phyloP scores from a whole-genome alignment of 2,113 vertebrate species.

The Lampris megalopsis region DNA sequence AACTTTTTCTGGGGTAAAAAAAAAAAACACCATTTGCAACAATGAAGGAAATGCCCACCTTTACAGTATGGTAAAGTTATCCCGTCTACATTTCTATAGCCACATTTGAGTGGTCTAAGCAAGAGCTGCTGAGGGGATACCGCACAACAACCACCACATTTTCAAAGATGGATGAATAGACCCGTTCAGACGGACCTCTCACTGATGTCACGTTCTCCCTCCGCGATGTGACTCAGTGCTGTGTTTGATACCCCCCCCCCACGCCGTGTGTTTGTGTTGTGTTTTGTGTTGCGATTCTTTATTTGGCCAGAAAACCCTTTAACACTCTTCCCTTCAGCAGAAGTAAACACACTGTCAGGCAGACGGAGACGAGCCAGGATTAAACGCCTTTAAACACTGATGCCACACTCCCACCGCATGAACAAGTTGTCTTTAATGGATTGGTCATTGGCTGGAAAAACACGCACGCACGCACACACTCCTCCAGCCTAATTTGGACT shows the following conservation, averaged over 20 bases:
- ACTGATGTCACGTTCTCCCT: not conserved
- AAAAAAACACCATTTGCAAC: no score
- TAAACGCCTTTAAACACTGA: constrained; percentile 17
- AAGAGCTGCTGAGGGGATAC: no score
- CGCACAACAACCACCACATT: no score
- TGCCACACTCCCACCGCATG: constrained; percentile 1
- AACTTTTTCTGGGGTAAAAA: no score
- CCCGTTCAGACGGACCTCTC: no score
- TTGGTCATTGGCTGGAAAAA: constrained; percentile 16
- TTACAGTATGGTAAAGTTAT: no score
- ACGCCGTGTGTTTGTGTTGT: not conserved
- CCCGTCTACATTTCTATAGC: no score
- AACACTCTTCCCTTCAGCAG: not conserved
- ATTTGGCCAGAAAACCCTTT: constrained; percentile 6
- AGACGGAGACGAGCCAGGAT: not conserved
- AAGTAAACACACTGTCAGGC: constrained; percentile 25
- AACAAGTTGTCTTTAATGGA: constrained; percentile 8
- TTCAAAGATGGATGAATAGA: no score
- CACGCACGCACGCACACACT: constrained; percentile 8
- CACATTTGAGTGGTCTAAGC: no score
- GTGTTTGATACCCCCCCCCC: constrained; percentile 1
- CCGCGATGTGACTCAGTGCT: constrained; percentile 22
- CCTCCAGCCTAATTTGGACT: constrained; percentile 34
- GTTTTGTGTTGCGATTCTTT: constrained; percentile 5
- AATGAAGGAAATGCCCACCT: no score